Evolutionary conservation across 1,140 invertebrate genomes (phyloP), one percentile per base, ranked within the genome.

Genomic region (Epicauta chinensis): DNA sequence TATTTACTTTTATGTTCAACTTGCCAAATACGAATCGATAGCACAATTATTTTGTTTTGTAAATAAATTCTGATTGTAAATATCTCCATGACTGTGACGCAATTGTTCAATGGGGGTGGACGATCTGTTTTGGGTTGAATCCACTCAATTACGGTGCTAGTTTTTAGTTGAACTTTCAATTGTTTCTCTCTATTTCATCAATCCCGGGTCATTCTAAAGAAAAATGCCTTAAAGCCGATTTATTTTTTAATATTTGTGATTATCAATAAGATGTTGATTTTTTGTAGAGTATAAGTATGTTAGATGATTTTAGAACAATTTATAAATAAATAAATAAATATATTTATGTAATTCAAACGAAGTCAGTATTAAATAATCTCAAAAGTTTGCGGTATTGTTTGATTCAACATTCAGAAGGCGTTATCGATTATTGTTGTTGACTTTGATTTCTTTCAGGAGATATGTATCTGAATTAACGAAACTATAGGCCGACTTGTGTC

Each of bases 391-490:
- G 23, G 4, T 23, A n/a, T n/a, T 7, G 0, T 23, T 23, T 23
- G 23, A 23, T 23, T 23, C 7, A 7, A 23, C 23, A 7, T 23
- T 23, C 23, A n/a, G n/a, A n/a, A n/a, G n/a, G n/a, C n/a, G n/a
- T n/a, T 23, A 23, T 23, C 23, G 23, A 23, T 23, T 23, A 3
- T 23, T 23, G 23, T 23, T 23, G 23, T 23, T 23, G 23, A 23
- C 2, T 23, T n/a, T 23, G 23, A 23, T 23, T 23, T 23, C 23
- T 23, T 23, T 23, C 23, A 23, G 23, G 23, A 1, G 45, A 37
- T 40, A 51, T 51, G 49, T 44, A 38, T 51, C 41, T 51, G 49
- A 51, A 51, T 51, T 51, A 51, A 41, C 42, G 42, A 42, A 51
- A 51, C 34, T 40, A 36, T 43, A 17, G 16, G 23, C 11, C 16